phyloP scores from a whole-genome alignment of 1,140 invertebrate genomes.

The Nylanderia fulva region DNA sequence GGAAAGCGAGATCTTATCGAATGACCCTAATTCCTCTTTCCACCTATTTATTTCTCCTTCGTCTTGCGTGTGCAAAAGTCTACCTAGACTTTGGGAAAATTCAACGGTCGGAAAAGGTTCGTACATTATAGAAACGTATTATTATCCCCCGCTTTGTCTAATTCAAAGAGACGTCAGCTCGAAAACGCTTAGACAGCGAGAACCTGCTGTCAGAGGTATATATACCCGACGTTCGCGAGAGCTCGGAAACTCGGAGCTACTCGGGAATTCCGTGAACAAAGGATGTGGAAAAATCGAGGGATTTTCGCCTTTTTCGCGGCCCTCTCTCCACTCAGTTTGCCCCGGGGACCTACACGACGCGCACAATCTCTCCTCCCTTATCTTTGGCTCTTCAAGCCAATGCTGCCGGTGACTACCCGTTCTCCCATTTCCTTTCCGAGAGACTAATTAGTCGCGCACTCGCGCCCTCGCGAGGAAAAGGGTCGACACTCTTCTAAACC shows the following conservation, averaged over 20 bases:
- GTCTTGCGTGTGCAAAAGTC: conserved; percentile 13
- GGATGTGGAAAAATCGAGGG: not conserved
- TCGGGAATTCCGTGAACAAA: conserved; percentile 16
- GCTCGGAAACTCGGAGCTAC: conserved; percentile 22
- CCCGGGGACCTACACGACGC: not conserved
- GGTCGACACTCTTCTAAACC: not conserved
- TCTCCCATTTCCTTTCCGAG: not conserved
- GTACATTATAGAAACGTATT: not conserved
- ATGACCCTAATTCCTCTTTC: conserved; percentile 19
- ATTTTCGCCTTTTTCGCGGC: conserved; percentile 11
- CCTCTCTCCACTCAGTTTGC: not conserved
- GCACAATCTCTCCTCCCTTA: not conserved
- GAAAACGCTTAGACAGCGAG: conserved; percentile 42
- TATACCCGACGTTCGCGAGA: conserved; percentile 4
- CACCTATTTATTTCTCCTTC: not conserved
- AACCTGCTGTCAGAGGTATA: not conserved
- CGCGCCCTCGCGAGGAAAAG: conserved; percentile 2
- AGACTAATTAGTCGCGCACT: conserved; percentile 57
- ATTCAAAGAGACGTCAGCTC: conserved; percentile 3
- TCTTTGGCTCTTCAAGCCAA: conserved; percentile 10
- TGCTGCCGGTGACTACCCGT: not conserved
- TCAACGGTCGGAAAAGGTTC: not conserved
- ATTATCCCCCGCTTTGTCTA: not conserved
- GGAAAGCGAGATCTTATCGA: conserved; percentile 37
- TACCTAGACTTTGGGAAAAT: conserved; percentile 2